Conservation (phyloP, 2,888 invertebrate species). For the Tyria jacobaeae region DNA sequence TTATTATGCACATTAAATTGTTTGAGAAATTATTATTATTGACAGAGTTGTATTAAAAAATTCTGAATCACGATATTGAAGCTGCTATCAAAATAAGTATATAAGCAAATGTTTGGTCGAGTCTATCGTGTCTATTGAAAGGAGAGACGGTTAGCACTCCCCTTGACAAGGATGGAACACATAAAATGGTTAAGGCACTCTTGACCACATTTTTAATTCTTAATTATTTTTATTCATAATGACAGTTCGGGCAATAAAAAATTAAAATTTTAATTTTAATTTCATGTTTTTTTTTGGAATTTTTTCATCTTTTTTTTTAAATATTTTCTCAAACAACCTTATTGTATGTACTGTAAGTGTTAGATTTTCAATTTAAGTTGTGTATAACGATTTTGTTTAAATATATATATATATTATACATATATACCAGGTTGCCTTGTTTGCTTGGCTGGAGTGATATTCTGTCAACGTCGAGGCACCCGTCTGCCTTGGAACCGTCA, state of each 20-base stretch:
- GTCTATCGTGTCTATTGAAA: slow-evolving; percentile 95
- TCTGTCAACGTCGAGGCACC: slow-evolving; percentile 77
- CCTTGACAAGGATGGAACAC: slow-evolving; percentile 96
- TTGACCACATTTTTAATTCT: slow-evolving; percentile 64
- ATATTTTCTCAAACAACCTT: too few species aligned
- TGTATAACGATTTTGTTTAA: too few species aligned
- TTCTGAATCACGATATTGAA: slow-evolving; percentile 52
- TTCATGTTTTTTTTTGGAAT: too few species aligned
- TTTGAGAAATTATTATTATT: rapidly evolving
- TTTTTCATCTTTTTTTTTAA: too few species aligned
- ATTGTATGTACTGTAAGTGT: too few species aligned
- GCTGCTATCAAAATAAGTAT: slow-evolving; percentile 38
- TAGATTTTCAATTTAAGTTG: too few species aligned
- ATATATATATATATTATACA: neutral
- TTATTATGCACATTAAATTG: rapidly evolving
- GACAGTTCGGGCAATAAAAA: too few species aligned
- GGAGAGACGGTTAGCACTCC: slow-evolving; percentile 98
- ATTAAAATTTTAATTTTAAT: too few species aligned
- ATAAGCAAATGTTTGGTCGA: rapidly evolving
- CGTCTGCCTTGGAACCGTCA: slow-evolving; percentile 79
- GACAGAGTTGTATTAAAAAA: rapidly evolving
- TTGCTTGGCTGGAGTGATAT: slow-evolving; percentile 77
- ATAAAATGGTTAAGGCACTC: slow-evolving; percentile 71
- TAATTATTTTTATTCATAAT: too few species aligned
- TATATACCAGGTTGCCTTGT: slow-evolving; percentile 78